Conservation (phyloP, 2,797 vertebrate species). For the Cyclopterus lumpus region DNA sequence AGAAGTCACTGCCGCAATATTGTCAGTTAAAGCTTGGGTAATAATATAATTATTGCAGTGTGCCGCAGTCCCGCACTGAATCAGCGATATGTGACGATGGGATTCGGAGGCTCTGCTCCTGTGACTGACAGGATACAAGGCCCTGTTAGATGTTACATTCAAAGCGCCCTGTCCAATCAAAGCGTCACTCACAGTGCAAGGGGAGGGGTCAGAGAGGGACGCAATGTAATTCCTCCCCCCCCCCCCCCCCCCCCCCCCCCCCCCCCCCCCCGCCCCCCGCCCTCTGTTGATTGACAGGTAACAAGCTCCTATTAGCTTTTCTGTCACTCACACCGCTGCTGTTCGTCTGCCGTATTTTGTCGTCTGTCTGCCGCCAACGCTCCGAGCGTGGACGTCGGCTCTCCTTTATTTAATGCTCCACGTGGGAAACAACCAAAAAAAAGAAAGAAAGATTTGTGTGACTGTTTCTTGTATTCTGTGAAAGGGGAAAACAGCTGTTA, state of each 20-base stretch:
- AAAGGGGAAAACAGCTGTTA: conserved; percentile 62
- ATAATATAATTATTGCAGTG: neutral
- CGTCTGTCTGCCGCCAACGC: conserved; percentile 13
- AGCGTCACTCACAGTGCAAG: conserved; percentile 63
- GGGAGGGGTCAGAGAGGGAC: conserved; percentile 60
- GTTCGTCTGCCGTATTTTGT: conserved; percentile 45
- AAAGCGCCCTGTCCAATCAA: conserved; percentile 72
- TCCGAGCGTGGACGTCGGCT: neutral
- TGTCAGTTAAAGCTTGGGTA: neutral
- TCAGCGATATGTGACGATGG: neutral
- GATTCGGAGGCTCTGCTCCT: conserved; percentile 12
- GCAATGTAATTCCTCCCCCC: conserved; percentile 21
- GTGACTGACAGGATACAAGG: conserved; percentile 72
- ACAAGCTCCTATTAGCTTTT: conserved; percentile 74
- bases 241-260: no score
- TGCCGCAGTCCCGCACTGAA: neutral
- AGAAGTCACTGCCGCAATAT: neutral
- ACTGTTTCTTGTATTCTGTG: conserved; percentile 28
- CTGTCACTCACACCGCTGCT: conserved; percentile 58
- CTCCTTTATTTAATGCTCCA: neutral
- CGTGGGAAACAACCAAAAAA: conserved; percentile 5
- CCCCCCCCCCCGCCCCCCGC: no score
- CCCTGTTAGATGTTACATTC: conserved; percentile 68
- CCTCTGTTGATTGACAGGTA: conserved; percentile 69
- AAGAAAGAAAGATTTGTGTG: conserved; percentile 21